These are phyloP conservation scores for Cryptotermes secundus DNA, from an alignment of 1,140 invertebrate genomes.

Conservation along the genomic window DNA sequence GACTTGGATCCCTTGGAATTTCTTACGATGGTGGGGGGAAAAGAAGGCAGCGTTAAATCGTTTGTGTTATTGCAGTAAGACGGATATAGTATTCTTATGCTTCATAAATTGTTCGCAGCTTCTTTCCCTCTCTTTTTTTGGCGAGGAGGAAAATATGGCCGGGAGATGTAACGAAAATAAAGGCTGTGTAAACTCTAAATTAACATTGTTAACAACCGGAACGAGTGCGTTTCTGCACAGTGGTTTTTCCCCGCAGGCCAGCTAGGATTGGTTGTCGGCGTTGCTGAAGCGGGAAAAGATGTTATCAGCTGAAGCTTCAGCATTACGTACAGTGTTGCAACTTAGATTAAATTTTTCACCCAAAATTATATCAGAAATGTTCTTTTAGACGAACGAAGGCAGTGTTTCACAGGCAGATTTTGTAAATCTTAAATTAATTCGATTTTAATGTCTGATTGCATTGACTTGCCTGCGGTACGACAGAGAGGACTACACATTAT, in stretches of 20 bases:
- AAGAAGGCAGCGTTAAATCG: too few species aligned
- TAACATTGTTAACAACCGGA: conserved; percentile 5
- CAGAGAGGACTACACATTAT: too few species aligned
- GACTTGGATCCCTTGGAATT: background rate
- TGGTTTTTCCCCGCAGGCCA: background rate
- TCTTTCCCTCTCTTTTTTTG: too few species aligned
- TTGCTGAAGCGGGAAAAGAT: background rate
- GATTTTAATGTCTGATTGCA: too few species aligned
- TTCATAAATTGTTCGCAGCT: background rate
- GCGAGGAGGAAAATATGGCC: too few species aligned
- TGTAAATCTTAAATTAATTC: too few species aligned
- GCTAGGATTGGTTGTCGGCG: background rate
- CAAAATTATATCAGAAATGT: too few species aligned
- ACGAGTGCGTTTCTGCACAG: background rate
- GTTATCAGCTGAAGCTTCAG: background rate
- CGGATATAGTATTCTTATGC: background rate
- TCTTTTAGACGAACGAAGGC: too few species aligned
- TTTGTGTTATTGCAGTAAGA: too few species aligned
- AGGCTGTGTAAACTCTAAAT: conserved; percentile 5
- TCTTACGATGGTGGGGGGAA: background rate
- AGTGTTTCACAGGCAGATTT: too few species aligned
- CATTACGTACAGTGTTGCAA: background rate
- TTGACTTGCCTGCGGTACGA: too few species aligned
- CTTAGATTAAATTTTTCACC: background rate
- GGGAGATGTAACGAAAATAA: too few species aligned